Base-by-base conservation (phyloP, 2,888 invertebrate species). In the Sinelater perroti region DNA sequence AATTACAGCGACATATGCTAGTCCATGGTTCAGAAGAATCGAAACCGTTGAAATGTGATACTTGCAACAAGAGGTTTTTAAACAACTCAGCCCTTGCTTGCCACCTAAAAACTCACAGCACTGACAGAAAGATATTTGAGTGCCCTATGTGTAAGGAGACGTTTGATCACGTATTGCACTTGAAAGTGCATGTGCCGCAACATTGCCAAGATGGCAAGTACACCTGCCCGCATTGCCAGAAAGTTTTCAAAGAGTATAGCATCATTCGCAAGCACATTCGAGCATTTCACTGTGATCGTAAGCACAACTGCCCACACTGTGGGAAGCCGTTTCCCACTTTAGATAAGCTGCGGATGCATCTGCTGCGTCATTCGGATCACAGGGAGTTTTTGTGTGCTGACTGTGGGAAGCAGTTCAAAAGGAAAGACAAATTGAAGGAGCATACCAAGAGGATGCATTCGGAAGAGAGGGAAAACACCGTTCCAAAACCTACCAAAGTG, bases 391-490 rank as follows among this genome's bases (percentile, higher is more conserved):
- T 88, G 61, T 92, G 92, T 70, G 85, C 88, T 2, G 83, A 86
- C 69, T 91, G 92, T 74, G 89, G 88, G 0, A 87, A 88, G 65
- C 88, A 88, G 72, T 91, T 91, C 73, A 90, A 90, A 70, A 81
- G 91, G 16, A 90, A 89, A 67, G 88, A 89, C 68, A 89, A 89
- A 71, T 75, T 91, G 42, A 85, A 85, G 64, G 89, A 89, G 66
- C 91, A 91, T 71, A 85, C 86, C 70, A 87, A 86, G 62, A 79
- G 87, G 52, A 83, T 87, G 79, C 89, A 90, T 73, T 70, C 71
- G 0, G 75, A 73, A 36, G 76, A 77, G 45, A 62, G 74, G 14
- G 75, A 75, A 59, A 83, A 83, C 52, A 78, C 80, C 0, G 73
- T 65, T 38, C 73, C 67, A 21, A 70, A 63, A 56, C 66, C 63